Percentiles rank a stretch among this genome's conserved stretches.
Evolutionary conservation across 1,140 invertebrate genomes (phyloP).

Genomic region (Meteorus sp.): DNA sequence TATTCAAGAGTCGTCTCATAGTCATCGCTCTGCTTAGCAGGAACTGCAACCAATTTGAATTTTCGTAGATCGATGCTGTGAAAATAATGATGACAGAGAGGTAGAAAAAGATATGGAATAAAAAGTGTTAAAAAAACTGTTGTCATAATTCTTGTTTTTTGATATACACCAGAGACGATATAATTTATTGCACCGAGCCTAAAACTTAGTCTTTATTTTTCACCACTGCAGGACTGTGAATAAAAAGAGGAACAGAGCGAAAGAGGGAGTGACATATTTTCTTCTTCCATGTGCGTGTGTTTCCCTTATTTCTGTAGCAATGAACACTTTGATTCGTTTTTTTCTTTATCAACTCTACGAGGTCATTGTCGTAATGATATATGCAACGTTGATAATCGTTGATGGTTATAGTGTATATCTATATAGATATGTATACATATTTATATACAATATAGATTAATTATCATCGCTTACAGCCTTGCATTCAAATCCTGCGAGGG

Average conservation of each 20-base stretch:
- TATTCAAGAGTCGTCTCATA: too few species aligned
- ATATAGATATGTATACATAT: background rate
- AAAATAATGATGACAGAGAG: too few species aligned
- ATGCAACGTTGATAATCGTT: slow-evolving; percentile 12
- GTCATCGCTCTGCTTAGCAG: too few species aligned
- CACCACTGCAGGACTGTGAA: background rate
- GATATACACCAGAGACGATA: too few species aligned
- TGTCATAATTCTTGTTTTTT: too few species aligned
- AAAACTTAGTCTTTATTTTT: too few species aligned
- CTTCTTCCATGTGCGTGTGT: background rate
- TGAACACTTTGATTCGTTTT: slow-evolving; percentile 25
- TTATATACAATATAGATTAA: slow-evolving; percentile 23
- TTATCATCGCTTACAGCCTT: slow-evolving; percentile 14
- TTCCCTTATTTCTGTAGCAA: slow-evolving; percentile 11
- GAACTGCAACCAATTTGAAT: too few species aligned
- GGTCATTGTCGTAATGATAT: slow-evolving; percentile 7
- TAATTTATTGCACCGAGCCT: slow-evolving; percentile 24
- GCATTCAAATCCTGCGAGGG: background rate
- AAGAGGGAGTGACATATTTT: slow-evolving; percentile 10
- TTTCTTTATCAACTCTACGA: too few species aligned
- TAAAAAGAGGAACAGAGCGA: background rate
- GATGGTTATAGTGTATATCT: too few species aligned
- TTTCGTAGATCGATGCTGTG: too few species aligned
- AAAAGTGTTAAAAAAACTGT: too few species aligned
- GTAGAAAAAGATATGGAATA: too few species aligned